Evolutionary conservation across 2,888 invertebrate species (phyloP), one percentile per base, ranked within the genome.

Genomic region (Drosophila dives): DNA sequence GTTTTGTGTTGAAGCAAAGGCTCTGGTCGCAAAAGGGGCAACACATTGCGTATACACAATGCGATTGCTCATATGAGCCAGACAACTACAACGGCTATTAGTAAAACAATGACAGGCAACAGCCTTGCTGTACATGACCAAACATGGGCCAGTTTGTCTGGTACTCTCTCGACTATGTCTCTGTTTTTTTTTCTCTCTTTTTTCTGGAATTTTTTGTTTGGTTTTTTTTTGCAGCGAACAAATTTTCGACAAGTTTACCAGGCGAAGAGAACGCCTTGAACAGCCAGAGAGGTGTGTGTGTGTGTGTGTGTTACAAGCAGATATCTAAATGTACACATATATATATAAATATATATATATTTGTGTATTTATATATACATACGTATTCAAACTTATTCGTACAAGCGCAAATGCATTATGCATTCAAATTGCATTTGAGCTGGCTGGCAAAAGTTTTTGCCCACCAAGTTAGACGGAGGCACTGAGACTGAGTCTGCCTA

Each of bases 241-340:
- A 86, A 86, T 86, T 86, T 86, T 89, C 75, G 86, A 86, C 89
- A 86, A 89, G 86, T 86, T 86, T 75, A 76, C 75, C 76, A 64
- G 75, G 66, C 67, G 45, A 63, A 75, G 61, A 72, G 67, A 75
- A 75, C 75, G 78, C 72, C 84, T 80, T 59, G 55, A 81, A 76
- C 84, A 68, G 50, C 64, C 62, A 38, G 65, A 76, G 77, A 72
- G 63, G 72, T 62, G 76, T 80, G 72, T 58, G 48, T 50, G 67
- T 50, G 53, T 10, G 33, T 54, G 36, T 26, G 23, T 36, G 26
- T 29, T 73, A 64, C 72, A 69, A 61, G 60, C 53, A 75, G 61
- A 65, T 61, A 67, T 66, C 53, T 50, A 73, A 61, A 48, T 62
- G 64, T 38, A 58, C 32, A 58, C 32, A 50, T 42, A 29, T 38